These are phyloP conservation scores for Heliconius cydno DNA, from an alignment of 2,888 invertebrate species.

Conservation along the genomic window DNA sequence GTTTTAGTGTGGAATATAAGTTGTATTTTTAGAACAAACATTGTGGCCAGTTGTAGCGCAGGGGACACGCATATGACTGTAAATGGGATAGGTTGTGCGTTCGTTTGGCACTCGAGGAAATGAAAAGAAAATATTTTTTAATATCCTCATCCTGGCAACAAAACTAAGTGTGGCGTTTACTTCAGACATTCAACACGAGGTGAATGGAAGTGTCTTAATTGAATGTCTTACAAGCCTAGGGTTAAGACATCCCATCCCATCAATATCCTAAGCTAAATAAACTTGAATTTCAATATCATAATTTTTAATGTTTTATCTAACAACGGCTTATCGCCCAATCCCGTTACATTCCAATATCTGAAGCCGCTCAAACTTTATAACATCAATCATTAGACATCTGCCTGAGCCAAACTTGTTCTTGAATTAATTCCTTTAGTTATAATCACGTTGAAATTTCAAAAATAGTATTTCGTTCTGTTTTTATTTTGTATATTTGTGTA, in stretches of 20 bases:
- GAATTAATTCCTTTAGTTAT: slow-evolving; percentile 28
- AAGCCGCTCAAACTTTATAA: slow-evolving; percentile 23
- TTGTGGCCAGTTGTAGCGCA: too few relatives aligned
- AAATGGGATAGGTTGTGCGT: too few relatives aligned
- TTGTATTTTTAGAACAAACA: neutral
- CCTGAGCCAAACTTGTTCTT: slow-evolving; percentile 22
- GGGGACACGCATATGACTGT: too few relatives aligned
- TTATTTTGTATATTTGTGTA: neutral
- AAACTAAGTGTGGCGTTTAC: too few relatives aligned
- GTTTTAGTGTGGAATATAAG: neutral
- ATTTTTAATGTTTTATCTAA: neutral
- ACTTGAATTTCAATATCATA: slow-evolving; percentile 2
- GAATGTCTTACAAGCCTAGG: too few relatives aligned
- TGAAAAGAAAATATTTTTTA: too few relatives aligned
- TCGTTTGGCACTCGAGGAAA: too few relatives aligned
- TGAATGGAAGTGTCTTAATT: too few relatives aligned
- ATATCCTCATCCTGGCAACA: too few relatives aligned
- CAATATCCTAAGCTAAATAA: neutral
- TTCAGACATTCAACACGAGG: too few relatives aligned
- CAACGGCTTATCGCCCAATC: slow-evolving; percentile 11
- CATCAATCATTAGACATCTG: slow-evolving; percentile 32
- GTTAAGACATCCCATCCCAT: neutral
- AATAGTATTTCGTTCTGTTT: neutral
- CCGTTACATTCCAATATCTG: slow-evolving; percentile 15
- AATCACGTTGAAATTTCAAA: neutral